Evolutionary conservation across 2,888 invertebrate genomes (phyloP).

Genomic region (Dynastes tityus): DNA sequence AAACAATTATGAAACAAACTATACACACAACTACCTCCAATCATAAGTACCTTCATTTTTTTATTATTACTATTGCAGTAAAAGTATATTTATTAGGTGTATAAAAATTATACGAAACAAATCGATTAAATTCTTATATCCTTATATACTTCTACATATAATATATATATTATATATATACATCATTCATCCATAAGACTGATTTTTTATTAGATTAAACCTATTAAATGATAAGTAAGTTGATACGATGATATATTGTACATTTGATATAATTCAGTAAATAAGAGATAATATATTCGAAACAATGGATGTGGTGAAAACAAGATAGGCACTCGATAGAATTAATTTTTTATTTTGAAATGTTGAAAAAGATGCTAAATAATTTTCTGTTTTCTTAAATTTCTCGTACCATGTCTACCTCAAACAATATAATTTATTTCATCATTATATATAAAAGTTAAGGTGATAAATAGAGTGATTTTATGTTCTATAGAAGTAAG

Average conservation of each 20-base stretch:
- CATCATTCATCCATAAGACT: slow-evolving; percentile 66
- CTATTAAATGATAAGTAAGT: slow-evolving; percentile 1
- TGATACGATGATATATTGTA: slow-evolving; percentile 14
- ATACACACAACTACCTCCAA: slow-evolving; percentile 61
- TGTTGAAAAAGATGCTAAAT: too few relatives aligned
- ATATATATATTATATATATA: slow-evolving; percentile 23
- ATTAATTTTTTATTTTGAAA: too few relatives aligned
- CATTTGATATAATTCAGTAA: not conserved
- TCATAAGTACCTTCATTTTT: slow-evolving; percentile 58
- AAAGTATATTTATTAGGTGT: too few relatives aligned
- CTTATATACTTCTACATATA: slow-evolving; percentile 4
- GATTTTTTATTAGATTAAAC: slow-evolving; percentile 69
- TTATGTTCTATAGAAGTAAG: too few relatives aligned
- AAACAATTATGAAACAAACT: slow-evolving; percentile 57
- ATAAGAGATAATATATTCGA: too few relatives aligned
- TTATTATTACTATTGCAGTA: not conserved
- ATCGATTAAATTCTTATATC: slow-evolving; percentile 13
- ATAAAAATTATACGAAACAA: not conserved
- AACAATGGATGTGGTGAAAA: too few relatives aligned
- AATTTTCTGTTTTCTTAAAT: too few relatives aligned
- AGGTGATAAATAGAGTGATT: too few relatives aligned
- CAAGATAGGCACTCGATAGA: too few relatives aligned
- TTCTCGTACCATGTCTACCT: too few relatives aligned
- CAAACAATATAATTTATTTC: too few relatives aligned
- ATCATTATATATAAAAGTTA: too few relatives aligned